These are phyloP conservation scores for Osmerus mordax DNA, from an alignment of 2,113 vertebrate species.

Conservation along the genomic window DNA sequence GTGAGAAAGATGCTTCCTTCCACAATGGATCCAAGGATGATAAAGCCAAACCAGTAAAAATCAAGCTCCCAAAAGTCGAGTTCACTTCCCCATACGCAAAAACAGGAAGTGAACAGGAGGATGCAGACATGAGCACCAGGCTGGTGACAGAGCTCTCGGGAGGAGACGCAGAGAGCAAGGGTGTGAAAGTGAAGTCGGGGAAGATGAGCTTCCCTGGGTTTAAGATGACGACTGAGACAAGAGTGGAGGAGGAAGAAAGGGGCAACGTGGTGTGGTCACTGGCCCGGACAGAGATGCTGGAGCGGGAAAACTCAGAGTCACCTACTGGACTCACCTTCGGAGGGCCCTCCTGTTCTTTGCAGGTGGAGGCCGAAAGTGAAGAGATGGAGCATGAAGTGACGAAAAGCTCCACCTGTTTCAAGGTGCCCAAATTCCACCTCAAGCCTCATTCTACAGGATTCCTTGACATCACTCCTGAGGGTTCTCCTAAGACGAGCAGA, in stretches of 20 bases:
- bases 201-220: conserved; percentile 58
- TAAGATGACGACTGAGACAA: conserved; percentile 47
- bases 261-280: conserved; percentile 57
- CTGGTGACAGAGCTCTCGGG: conserved; percentile 44
- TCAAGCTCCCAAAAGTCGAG: conserved; percentile 77
- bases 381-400: conserved; percentile 45
- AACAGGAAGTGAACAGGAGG: conserved; percentile 30
- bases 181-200: conserved; percentile 49
- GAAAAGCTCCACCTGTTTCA: conserved; percentile 75
- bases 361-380: conserved; percentile 31
- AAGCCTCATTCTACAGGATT: conserved; percentile 74
- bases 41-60: conserved; percentile 64
- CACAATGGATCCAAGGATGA: conserved; percentile 54
- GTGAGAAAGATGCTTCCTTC: conserved; percentile 46
- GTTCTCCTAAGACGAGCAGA: conserved; percentile 62
- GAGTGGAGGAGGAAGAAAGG: conserved; percentile 14
- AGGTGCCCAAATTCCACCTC: conserved; percentile 76
- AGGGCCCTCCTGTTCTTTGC: not conserved
- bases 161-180: conserved; percentile 28
- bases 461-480: conserved; percentile 66
- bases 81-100: conserved; percentile 73
- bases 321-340: conserved; percentile 32
- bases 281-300: conserved; percentile 71
- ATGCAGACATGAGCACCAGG: conserved; percentile 47
- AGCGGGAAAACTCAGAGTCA: conserved; percentile 59